These are phyloP conservation scores for Bombus sibiricus DNA, from an alignment of 1,140 invertebrate species.

Conservation along the genomic window DNA sequence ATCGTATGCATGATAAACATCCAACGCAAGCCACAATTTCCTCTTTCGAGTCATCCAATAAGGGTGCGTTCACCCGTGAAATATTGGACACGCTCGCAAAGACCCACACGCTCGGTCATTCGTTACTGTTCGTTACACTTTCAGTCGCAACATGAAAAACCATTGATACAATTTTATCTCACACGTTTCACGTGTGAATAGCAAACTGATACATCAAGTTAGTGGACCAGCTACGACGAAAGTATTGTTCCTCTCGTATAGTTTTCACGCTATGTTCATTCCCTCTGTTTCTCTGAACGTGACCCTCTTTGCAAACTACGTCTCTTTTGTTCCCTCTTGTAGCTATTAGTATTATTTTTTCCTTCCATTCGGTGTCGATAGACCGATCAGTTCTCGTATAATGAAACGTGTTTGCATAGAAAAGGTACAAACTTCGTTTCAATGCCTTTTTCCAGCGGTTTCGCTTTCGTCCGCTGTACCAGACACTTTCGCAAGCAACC, in stretches of 20 bases:
- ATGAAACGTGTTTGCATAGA: background rate
- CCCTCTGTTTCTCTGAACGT: background rate
- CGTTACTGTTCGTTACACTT: background rate
- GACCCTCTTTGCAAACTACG: background rate
- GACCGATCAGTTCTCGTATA: background rate
- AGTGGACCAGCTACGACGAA: background rate
- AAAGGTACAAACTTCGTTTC: background rate
- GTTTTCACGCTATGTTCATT: background rate
- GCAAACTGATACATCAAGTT: constrained; percentile 14
- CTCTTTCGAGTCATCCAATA: background rate
- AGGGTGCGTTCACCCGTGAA: background rate
- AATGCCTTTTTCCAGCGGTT: background rate
- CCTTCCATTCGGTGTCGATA: background rate
- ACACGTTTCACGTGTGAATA: constrained; percentile 43
- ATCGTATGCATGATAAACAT: background rate
- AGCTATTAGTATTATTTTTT: background rate
- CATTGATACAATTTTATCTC: background rate
- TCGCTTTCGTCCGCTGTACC: background rate
- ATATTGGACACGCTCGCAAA: background rate
- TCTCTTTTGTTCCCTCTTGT: background rate
- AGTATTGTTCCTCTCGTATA: background rate
- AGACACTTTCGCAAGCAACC: background rate
- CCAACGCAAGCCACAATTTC: background rate
- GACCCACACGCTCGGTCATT: background rate
- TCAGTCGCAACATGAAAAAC: background rate